A percentile compares a stretch with the other conserved stretches of the same genome.
Evolutionary conservation across 2,888 invertebrate genomes (phyloP).

Genomic region (Onchidella celtica): DNA sequence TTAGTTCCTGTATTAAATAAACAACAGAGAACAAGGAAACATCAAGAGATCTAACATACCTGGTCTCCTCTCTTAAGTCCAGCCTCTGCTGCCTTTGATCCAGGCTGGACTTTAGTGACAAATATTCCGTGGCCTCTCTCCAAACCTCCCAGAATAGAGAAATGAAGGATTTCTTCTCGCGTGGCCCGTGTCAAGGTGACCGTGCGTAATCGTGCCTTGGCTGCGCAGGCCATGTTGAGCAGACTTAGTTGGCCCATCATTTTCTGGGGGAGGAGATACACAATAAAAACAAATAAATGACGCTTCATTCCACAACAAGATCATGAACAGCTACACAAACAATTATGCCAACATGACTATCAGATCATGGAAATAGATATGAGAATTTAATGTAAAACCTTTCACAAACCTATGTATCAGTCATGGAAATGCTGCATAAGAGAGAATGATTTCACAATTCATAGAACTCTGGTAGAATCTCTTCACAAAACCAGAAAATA

Average conservation of each 20-base stretch:
- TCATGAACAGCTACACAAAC: too few relatives aligned
- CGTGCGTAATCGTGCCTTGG: constrained; percentile 95
- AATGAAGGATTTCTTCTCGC: constrained; percentile 94
- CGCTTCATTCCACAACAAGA: too few relatives aligned
- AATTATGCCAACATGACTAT: too few relatives aligned
- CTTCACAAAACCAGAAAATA: too few relatives aligned
- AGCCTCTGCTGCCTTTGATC: constrained; percentile 96
- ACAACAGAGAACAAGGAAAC: too few relatives aligned
- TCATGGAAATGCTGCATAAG: too few relatives aligned
- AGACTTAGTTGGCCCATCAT: constrained; percentile 86
- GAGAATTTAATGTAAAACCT: too few relatives aligned
- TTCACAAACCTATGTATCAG: too few relatives aligned
- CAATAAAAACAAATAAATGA: not conserved
- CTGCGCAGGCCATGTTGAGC: constrained; percentile 97
- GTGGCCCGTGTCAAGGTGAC: constrained; percentile 95
- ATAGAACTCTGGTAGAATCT: too few relatives aligned
- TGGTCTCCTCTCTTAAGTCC: constrained; percentile 98
- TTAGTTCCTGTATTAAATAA: too few relatives aligned
- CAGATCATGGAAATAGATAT: too few relatives aligned
- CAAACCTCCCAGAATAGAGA: constrained; percentile 95
- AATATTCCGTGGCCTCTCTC: constrained; percentile 96
- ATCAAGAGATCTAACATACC: constrained; percentile 64
- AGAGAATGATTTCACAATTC: too few relatives aligned
- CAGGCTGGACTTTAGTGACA: constrained; percentile 94
- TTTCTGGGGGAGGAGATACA: constrained; percentile 80